Conservation (phyloP, 2,113 vertebrate genomes). For the Cheilinus undulatus region DNA sequence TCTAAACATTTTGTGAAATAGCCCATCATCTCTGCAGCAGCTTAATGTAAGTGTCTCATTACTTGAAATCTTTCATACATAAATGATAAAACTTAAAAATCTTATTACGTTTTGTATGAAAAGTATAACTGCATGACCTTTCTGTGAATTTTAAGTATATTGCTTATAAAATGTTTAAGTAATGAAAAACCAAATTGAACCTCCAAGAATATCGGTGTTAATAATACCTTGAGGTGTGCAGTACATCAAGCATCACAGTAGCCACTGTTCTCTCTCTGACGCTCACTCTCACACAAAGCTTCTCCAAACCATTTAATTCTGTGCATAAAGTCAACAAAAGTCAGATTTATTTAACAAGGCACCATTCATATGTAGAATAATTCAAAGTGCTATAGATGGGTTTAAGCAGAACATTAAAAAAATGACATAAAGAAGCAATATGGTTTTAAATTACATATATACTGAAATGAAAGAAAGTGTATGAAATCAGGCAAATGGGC, state of each 20-base stretch:
- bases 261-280: conserved; percentile 16
- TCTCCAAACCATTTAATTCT: too few species aligned
- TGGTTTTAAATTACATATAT: too few species aligned
- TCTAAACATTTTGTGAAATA: conserved; percentile 40
- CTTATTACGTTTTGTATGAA: conserved; percentile 57
- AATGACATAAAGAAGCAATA: too few species aligned
- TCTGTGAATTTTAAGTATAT: conserved; percentile 56
- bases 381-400: too few species aligned
- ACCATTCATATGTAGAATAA: too few species aligned
- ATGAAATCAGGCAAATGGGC: too few species aligned
- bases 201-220: conserved; percentile 41
- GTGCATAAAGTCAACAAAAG: too few species aligned
- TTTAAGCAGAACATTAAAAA: too few species aligned
- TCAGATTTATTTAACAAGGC: too few species aligned
- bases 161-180: conserved; percentile 59
- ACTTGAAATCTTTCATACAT: conserved; percentile 62
- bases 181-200: conserved; percentile 56
- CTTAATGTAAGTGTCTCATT: conserved; percentile 49
- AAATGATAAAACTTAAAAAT: conserved; percentile 59
- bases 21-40: conserved; percentile 22
- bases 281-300: neutral
- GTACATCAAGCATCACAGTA: conserved; percentile 47
- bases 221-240: conserved; percentile 62
- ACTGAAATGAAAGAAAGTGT: too few species aligned
- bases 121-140: conserved; percentile 62